These are phyloP conservation scores for Phragmatobia fuliginosa DNA, from an alignment of 2,888 invertebrate species.

Conservation along the genomic window DNA sequence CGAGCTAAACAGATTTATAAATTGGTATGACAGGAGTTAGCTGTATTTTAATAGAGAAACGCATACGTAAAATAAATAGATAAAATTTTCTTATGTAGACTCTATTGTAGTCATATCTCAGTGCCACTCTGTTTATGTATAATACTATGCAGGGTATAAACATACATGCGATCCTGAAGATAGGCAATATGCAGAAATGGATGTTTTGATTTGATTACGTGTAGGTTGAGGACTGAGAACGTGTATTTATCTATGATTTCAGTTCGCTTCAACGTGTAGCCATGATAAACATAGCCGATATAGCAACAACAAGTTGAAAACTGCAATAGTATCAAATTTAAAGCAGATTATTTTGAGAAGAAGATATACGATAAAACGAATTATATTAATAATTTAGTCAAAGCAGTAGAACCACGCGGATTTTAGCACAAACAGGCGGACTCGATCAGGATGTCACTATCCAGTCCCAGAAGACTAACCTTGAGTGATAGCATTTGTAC, in stretches of 20 bases:
- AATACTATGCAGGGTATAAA: background rate
- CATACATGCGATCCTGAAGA: conserved; percentile 2
- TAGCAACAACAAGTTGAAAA: too few relatives aligned
- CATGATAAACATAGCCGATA: background rate
- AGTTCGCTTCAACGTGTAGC: background rate
- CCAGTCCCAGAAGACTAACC: too few relatives aligned
- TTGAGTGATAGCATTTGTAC: too few relatives aligned
- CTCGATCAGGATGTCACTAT: too few relatives aligned
- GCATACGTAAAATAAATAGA: background rate
- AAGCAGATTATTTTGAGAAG: background rate
- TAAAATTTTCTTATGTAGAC: background rate
- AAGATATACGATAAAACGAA: too few relatives aligned
- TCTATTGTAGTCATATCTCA: background rate
- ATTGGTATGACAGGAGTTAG: background rate
- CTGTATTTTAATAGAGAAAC: background rate
- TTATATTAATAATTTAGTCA: too few relatives aligned
- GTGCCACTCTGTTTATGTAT: background rate
- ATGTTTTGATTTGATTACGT: conserved; percentile 13
- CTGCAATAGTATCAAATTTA: background rate
- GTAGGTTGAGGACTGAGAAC: conserved; percentile 1
- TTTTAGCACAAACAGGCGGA: too few relatives aligned
- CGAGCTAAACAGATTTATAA: background rate
- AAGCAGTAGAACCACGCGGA: too few relatives aligned
- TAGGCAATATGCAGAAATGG: conserved; percentile 12
- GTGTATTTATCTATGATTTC: background rate